These are phyloP conservation scores for Brachionus paranguensis DNA, from an alignment of 1,140 invertebrate species.

Conservation along the genomic window DNA sequence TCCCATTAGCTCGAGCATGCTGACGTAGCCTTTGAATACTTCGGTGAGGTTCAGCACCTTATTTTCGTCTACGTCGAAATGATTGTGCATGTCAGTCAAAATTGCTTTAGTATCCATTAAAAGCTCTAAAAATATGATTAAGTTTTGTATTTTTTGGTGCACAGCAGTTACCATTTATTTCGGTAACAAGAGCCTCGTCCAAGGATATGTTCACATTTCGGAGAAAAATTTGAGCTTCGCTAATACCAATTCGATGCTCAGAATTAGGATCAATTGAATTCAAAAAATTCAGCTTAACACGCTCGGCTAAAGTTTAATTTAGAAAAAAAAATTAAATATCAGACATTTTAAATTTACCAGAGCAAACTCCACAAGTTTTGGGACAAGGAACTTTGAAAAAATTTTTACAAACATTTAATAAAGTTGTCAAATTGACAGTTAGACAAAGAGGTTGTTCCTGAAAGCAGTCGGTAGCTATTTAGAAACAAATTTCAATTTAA, in stretches of 20 bases:
- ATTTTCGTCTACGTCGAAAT: background rate
- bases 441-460: slow-evolving; percentile 31
- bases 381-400: slow-evolving; percentile 38
- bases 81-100: background rate
- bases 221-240: slow-evolving; percentile 10
- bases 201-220: slow-evolving; percentile 7
- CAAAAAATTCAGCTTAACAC: slow-evolving; percentile 15
- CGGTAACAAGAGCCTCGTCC: slow-evolving; percentile 24
- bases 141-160: background rate
- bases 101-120: slow-evolving; percentile 18
- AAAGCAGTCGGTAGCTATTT: background rate
- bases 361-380: slow-evolving; percentile 18
- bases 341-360: background rate
- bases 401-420: slow-evolving; percentile 17
- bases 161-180: slow-evolving; percentile 15
- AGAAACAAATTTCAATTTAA: background rate
- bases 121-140: background rate
- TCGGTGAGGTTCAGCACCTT: background rate
- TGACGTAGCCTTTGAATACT: background rate
- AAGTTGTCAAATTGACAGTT: slow-evolving; percentile 30
- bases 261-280: slow-evolving; percentile 28
- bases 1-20: slow-evolving; percentile 3
- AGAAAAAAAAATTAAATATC: background rate
- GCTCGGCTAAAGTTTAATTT: background rate
- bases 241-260: background rate